phyloP scores from a whole-genome alignment of 2,797 vertebrate species.

The Petrocephalus sullivani region DNA sequence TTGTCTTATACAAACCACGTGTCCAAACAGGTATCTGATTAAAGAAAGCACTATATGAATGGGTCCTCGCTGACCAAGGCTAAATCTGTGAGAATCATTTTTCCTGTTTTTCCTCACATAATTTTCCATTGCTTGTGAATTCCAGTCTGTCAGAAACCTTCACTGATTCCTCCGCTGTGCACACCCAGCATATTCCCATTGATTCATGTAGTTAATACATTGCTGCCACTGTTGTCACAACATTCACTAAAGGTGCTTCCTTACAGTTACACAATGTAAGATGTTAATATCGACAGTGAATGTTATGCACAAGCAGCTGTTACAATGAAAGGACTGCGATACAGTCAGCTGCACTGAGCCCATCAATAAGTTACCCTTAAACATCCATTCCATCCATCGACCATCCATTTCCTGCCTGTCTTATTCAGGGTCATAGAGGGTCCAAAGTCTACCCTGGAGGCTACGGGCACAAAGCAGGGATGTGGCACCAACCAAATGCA shows the following conservation, averaged over 20 bases:
- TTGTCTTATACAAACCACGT: not conserved
- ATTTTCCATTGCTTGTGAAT: not conserved
- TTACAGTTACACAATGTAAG: not conserved
- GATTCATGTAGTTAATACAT: not conserved
- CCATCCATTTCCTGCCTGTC: too few relatives aligned
- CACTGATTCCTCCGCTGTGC: not conserved
- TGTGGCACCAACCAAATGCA: too few relatives aligned
- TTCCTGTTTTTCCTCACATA: not conserved
- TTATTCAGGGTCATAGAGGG: too few relatives aligned
- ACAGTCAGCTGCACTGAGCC: too few relatives aligned
- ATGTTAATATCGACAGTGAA: not conserved
- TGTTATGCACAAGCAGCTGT: not conserved
- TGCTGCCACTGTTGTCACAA: not conserved
- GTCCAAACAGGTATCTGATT: not conserved
- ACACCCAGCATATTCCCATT: not conserved
- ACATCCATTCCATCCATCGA: too few relatives aligned
- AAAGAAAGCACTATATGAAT: not conserved
- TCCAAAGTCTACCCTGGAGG: too few relatives aligned
- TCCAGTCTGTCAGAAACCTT: not conserved
- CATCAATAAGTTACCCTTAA: too few relatives aligned
- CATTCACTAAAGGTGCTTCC: not conserved
- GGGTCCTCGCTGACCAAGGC: not conserved
- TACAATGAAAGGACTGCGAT: not conserved
- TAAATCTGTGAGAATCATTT: not conserved
- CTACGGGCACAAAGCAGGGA: too few relatives aligned